Conservation (phyloP, 1,140 invertebrate species). For the Oreohelix idahoensis region DNA sequence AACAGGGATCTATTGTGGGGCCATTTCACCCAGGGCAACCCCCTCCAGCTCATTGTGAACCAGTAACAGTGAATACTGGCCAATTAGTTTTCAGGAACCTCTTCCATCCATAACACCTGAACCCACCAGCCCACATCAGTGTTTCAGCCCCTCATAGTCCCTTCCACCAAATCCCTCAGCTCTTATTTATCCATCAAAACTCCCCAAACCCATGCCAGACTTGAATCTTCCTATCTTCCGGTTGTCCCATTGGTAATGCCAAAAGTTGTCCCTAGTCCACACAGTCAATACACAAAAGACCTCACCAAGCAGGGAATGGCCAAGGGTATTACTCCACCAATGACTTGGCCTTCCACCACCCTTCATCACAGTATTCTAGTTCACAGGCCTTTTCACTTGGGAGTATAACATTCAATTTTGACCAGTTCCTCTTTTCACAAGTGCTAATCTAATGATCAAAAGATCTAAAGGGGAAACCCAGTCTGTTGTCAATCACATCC, state of each 20-base stretch:
- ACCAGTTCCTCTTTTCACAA: conserved; percentile 28
- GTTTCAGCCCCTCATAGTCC: too few relatives aligned
- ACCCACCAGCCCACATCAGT: too few relatives aligned
- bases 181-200: background rate
- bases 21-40: background rate
- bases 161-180: background rate
- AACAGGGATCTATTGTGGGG: background rate
- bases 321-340: conserved; percentile 30
- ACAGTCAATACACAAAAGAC: conserved; percentile 29
- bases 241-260: background rate
- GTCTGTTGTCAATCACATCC: background rate
- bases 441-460: background rate
- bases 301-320: conserved; percentile 13
- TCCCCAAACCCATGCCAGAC: conserved; percentile 13
- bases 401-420: background rate
- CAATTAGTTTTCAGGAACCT: background rate
- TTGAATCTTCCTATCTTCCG: conserved; percentile 28
- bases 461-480: background rate
- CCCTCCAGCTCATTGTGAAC: conserved; percentile 31
- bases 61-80: background rate
- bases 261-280: background rate
- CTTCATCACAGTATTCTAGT: conserved; percentile 5
- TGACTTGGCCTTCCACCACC: background rate
- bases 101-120: background rate
- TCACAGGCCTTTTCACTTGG: background rate